These are phyloP conservation scores for Hyposoter didymator DNA, from an alignment of 2,888 invertebrate species.

Conservation along the genomic window DNA sequence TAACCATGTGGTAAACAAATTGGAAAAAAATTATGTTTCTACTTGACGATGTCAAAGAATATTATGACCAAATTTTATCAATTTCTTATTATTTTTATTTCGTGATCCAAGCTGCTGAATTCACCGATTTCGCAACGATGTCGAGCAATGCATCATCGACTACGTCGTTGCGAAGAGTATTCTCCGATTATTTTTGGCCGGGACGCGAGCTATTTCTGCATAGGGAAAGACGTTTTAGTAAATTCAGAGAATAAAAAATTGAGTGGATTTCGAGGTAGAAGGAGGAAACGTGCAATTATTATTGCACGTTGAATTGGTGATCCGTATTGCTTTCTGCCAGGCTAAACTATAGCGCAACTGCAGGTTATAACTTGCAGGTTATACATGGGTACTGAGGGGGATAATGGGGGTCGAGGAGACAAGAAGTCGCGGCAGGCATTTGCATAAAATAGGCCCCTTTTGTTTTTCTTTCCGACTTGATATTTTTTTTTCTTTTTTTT, in stretches of 20 bases:
- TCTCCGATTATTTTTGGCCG: not conserved
- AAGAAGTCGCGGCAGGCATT: slow-evolving; percentile 66
- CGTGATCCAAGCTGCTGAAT: too few species aligned
- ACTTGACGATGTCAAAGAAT: too few species aligned
- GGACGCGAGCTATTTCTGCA: too few species aligned
- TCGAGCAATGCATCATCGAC: too few species aligned
- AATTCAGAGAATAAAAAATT: not conserved
- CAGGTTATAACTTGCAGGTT: slow-evolving; percentile 37
- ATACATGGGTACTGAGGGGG: not conserved
- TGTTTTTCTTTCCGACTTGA: slow-evolving; percentile 54
- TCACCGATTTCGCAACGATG: not conserved
- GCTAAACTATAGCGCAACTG: slow-evolving; percentile 15
- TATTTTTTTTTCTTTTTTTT: slow-evolving; percentile 31
- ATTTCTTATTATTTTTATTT: too few species aligned
- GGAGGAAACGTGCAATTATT: slow-evolving; percentile 5
- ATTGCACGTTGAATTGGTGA: slow-evolving; percentile 20
- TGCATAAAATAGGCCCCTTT: slow-evolving; percentile 69
- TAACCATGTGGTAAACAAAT: too few species aligned
- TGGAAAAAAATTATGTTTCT: too few species aligned
- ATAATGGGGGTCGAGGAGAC: slow-evolving; percentile 45
- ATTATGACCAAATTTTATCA: too few species aligned
- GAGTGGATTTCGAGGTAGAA: not conserved
- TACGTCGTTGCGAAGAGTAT: too few species aligned
- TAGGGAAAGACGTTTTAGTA: too few species aligned
- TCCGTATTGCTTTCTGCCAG: slow-evolving; percentile 12